phyloP scores from a whole-genome alignment of 2,888 invertebrate genomes.

The Apotomis turbidana region DNA sequence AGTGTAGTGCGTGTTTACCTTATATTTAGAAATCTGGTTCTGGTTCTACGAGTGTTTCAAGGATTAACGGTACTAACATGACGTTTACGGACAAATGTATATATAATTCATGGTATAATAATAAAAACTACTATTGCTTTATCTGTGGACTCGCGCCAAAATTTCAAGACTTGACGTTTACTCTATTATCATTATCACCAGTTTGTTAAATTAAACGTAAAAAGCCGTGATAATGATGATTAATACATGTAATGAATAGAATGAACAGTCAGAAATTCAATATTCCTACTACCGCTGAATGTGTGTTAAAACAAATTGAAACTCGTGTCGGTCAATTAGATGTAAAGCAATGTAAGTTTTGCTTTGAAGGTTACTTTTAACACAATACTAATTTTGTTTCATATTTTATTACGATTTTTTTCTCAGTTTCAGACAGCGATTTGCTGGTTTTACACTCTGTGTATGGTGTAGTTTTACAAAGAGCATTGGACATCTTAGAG shows the following conservation, averaged over 20 bases:
- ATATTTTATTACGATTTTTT: background rate
- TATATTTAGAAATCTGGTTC: no score
- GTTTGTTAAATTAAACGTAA: no score
- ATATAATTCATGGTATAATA: no score
- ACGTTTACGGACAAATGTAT: no score
- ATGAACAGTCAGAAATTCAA: slow-evolving; percentile 43
- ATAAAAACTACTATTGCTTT: background rate
- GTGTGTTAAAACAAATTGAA: slow-evolving; percentile 57
- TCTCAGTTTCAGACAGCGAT: slow-evolving; percentile 83
- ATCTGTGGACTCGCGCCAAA: slow-evolving; percentile 15
- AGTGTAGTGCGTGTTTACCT: no score
- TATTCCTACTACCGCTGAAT: slow-evolving; percentile 54
- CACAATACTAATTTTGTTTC: background rate
- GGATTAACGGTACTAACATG: no score
- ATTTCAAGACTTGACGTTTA: slow-evolving; percentile 8
- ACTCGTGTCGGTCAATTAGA: slow-evolving; percentile 48
- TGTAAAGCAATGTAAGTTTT: slow-evolving; percentile 53
- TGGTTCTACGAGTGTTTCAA: no score
- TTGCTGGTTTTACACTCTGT: slow-evolving; percentile 82
- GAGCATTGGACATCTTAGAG: slow-evolving; percentile 86
- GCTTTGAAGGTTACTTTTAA: slow-evolving; percentile 11
- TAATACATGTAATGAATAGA: background rate
- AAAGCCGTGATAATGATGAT: no score
- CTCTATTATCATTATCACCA: no score
- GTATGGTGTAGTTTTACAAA: slow-evolving; percentile 83